Conservation (phyloP, 2,113 vertebrate genomes). For the Redunca redunca region DNA sequence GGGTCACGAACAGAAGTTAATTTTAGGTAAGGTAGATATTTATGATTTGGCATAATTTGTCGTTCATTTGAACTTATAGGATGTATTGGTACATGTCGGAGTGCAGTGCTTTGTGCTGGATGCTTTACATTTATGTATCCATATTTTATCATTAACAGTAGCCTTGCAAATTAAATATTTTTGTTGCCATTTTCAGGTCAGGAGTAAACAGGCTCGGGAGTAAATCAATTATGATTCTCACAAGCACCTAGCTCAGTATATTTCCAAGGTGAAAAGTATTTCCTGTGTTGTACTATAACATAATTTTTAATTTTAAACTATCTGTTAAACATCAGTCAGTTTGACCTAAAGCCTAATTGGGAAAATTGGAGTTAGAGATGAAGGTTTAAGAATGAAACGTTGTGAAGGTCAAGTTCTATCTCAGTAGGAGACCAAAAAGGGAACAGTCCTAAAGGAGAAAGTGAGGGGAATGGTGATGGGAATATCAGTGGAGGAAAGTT, state of each 20-base stretch:
- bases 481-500: background rate
- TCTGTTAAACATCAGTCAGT: background rate
- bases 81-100: background rate
- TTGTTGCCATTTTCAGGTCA: background rate
- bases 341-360: background rate
- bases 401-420: background rate
- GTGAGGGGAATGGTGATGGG: background rate
- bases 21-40: background rate
- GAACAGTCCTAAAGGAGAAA: background rate
- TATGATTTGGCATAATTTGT: background rate
- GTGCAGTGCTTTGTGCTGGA: background rate
- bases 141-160: background rate
- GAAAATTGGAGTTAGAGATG: background rate
- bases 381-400: background rate
- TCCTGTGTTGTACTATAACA: background rate
- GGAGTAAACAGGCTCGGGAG: background rate
- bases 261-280: background rate
- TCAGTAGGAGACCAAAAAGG: background rate
- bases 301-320: constrained; percentile 5
- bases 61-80: background rate
- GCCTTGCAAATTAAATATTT: background rate
- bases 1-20: background rate
- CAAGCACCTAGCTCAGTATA: background rate
- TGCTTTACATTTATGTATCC: background rate
- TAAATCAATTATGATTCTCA: background rate